Conservation (phyloP, 2,113 vertebrate genomes). For the Regulus satrapa region DNA sequence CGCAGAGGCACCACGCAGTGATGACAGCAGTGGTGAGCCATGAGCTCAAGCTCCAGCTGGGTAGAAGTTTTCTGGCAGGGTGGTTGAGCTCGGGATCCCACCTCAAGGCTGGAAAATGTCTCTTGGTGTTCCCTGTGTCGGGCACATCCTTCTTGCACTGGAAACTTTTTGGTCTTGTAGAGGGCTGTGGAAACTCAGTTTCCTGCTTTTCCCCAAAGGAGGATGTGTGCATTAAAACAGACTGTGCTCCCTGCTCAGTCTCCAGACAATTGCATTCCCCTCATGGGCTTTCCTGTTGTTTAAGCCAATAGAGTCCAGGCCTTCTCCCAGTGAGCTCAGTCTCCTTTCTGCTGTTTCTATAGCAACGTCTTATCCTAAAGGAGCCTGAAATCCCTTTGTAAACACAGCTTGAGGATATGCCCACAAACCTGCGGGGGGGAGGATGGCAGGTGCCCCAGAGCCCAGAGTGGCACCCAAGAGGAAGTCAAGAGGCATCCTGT, state of each 20-base stretch:
- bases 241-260: not conserved
- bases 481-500: constrained; percentile 6
- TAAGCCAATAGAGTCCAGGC: not conserved
- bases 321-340: not conserved
- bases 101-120: not conserved
- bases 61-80: not conserved
- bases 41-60: not conserved
- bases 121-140: not conserved
- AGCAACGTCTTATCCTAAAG: constrained; percentile 47
- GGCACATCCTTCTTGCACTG: not conserved
- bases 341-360: constrained; percentile 53
- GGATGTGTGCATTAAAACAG: not conserved
- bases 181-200: not conserved
- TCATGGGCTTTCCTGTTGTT: not conserved
- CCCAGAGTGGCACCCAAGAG: not conserved
- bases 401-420: constrained; percentile 40
- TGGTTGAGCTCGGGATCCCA: not conserved
- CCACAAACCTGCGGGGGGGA: not conserved
- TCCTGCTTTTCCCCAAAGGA: not conserved
- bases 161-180: not conserved
- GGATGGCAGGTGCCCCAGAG: not conserved
- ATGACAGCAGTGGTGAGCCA: not conserved
- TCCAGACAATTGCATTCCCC: not conserved
- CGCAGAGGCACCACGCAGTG: not conserved
- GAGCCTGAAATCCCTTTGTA: constrained; percentile 42